These are phyloP conservation scores for Propithecus deckenii DNA, from an alignment of 2,797 vertebrate genomes.

Conservation along the genomic window DNA sequence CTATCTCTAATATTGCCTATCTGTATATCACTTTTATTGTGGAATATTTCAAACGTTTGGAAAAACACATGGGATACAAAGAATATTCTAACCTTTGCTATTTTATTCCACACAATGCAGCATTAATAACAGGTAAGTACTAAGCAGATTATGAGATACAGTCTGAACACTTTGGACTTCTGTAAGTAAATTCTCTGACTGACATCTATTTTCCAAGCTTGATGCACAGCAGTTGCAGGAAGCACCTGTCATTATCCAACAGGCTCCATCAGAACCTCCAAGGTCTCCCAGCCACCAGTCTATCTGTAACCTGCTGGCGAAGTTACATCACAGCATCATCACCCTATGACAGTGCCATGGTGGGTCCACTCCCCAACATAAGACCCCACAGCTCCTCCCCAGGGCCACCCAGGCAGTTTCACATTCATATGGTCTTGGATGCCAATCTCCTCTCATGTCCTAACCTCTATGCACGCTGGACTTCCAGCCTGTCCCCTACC, in stretches of 20 bases:
- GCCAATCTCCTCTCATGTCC: background rate
- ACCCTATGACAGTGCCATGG: background rate
- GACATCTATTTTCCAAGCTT: background rate
- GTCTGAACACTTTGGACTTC: background rate
- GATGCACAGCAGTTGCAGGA: no score
- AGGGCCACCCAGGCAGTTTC: background rate
- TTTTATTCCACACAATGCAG: background rate
- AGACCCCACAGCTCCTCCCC: rapidly evolving
- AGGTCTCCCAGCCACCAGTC: rapidly evolving
- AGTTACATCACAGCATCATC: rapidly evolving
- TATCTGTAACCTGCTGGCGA: rapidly evolving
- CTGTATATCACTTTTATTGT: background rate
- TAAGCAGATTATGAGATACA: background rate
- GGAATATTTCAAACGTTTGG: background rate
- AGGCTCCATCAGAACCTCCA: background rate
- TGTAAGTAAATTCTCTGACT: background rate
- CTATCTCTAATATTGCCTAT: background rate
- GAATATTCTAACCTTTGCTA: background rate
- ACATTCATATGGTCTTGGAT: background rate
- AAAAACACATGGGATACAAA: background rate
- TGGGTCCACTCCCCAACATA: no score
- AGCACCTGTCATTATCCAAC: background rate
- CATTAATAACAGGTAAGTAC: background rate
- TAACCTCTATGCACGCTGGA: background rate
- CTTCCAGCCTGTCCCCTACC: background rate